Conservation (phyloP, 1,140 invertebrate genomes). For the Leptestheria dahalacensis region DNA sequence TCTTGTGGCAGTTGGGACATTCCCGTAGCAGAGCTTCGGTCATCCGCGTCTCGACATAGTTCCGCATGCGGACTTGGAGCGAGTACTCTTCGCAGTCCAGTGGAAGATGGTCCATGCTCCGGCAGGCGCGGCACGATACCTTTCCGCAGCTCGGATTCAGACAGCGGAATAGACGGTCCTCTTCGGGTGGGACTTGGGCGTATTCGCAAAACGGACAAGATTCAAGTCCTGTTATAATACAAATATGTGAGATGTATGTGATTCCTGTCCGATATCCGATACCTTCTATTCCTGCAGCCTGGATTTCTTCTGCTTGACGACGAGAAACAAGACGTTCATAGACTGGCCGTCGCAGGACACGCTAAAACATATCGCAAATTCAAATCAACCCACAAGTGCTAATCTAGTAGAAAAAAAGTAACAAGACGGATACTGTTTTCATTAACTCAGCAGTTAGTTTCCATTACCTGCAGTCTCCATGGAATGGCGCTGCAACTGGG, state of each 20-base stretch:
- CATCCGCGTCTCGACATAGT: slow-evolving; percentile 46
- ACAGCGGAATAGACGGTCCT: slow-evolving; percentile 46
- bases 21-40: slow-evolving; percentile 43
- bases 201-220: slow-evolving; percentile 47
- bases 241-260: neutral
- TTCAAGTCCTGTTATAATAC: slow-evolving; percentile 27
- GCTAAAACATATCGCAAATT: slow-evolving; percentile 20
- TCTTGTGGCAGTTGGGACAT: slow-evolving; percentile 40
- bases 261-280: neutral
- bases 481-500: neutral
- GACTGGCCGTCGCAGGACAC: slow-evolving; percentile 32
- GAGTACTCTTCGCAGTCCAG: slow-evolving; percentile 42
- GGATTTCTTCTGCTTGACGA: slow-evolving; percentile 41
- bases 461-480: too few relatives aligned
- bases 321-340: slow-evolving; percentile 38
- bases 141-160: slow-evolving; percentile 46
- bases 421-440: too few relatives aligned
- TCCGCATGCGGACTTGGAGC: slow-evolving; percentile 35
- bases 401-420: neutral
- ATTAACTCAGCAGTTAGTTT: too few relatives aligned
- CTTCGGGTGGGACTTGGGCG: slow-evolving; percentile 37
- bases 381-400: neutral
- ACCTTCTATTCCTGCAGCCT: slow-evolving; percentile 39
- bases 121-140: slow-evolving; percentile 40
- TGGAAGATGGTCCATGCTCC: slow-evolving; percentile 38